Evolutionary conservation across 1,140 invertebrate genomes (phyloP), one percentile per base, ranked within the genome.

Genomic region (Brachionus rubens): DNA sequence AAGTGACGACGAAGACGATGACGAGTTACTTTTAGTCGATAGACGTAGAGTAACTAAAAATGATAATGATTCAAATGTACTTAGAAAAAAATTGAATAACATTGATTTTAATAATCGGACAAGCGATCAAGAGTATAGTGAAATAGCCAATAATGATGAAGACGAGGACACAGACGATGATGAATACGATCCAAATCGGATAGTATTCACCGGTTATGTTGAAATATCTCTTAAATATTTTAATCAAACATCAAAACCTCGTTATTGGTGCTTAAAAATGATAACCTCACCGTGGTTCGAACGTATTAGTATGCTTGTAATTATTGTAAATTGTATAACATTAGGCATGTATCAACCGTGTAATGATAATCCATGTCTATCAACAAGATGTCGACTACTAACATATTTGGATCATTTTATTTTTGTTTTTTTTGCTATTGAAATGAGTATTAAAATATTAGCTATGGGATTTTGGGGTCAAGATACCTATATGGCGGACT

Each of bases 251-350:
- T 91, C 92, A 76, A 86, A 89, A 70, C 90, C 93, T 33, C 88
- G 94, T 81, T 92, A 90, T 85, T 92, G 91, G 91, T 96, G 94
- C 86, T 88, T 98, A 78, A 90, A 89, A 79, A 90, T 96, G 85
- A 96, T 97, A 85, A 95, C 93, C 52, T 97, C 96, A 90, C 93
- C 93, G 85, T 99, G 96, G 96, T 99, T 99, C 87, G 97, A 99
- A 87, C 89, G 96, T 77, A 87, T 98, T 78, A 97, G 93, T 81
- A 99, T 99, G 92, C 87, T 95, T 86, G 94, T 99, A 21, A 99
- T 99, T 80, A 86, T 99, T 67, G 87, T 99, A 78, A 99, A 99
- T 87, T 99, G 97, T 86, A 89, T 99, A 56, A 99, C 97, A 0
- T 87, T 99, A 78, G 96, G 96, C 47, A 98, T 99, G 96, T 99